Base-by-base conservation (phyloP, 2,113 vertebrate genomes). In the Ibidorhyncha struthersii region DNA sequence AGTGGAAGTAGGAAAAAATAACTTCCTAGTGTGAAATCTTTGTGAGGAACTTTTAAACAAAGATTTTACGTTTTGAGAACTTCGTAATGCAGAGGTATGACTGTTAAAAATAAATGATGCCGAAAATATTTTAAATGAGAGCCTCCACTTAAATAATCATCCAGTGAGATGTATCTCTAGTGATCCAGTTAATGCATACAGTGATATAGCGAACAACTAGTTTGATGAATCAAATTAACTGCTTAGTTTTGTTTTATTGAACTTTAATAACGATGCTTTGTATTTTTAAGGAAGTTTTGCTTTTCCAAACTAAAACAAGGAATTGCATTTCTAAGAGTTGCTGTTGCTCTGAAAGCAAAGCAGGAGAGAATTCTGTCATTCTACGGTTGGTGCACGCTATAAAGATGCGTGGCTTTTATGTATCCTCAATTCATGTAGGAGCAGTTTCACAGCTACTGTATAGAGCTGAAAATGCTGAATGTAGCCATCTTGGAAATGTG, bases 301-400 rank as follows among this genome's bases (percentile, higher is more conserved):
- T 80, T 76, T 88, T 86, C n/a, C 8, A 30, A 63, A 92, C 47
- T 82, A 55, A 67, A 63, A 15, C 2, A 4, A 29, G 27, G 30
- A 45, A 15, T 34, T 41, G 8, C 17, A 4, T 10, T 7, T 76
- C n/a, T n/a, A 10, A 27, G 55, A 76, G 32, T 25, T 52, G 65
- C 41, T 74, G 34, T 81, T 40, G 43, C 45, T 66, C 19, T 41
- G 47, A 30, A 71, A 74, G 53, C 22, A n/a, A 32, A 59, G 41
- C 8, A 41, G 74, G 10, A 12, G 47, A 56, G 61, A 53, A 8
- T 34, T 45, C 6, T 67, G 0, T 22, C 8, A 1, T 56, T 62
- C 32, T n/a, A 1, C 23, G 78, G 9, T 9, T 56, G n/a, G 14
- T 15, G 14, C 43, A 29, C 0, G 0, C 32, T 38, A 1, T n/a